Base-by-base conservation (phyloP, 2,113 vertebrate species). In the Cyanoramphus novaezelandiae region DNA sequence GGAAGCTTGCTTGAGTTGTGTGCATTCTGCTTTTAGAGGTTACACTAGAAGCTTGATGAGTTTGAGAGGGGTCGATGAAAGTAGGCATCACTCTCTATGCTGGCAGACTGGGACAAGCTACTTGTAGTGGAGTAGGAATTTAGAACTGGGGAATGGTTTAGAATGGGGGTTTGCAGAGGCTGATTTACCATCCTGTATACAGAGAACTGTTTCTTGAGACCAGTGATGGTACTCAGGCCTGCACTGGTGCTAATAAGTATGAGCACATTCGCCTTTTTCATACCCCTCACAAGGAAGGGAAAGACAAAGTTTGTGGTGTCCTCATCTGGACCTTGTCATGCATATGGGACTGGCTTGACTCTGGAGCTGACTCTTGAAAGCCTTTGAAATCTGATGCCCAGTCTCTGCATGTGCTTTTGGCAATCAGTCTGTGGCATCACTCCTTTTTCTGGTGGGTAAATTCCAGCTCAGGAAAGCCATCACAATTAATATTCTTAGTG, bases 401-500 rank as follows among this genome's bases (percentile, higher is more conserved):
- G 2, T 24, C 10, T 79, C 59, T 91, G 53, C n/a, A 2, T 62
- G 14, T 75, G 33, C 28, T 82, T 92, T 86, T 90, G 77, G 33
- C 81, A 82, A 15, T 77, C 60, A n/a, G 1, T 92, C 64, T 79
- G 72, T 88, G 69, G 62, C 80, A 90, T 86, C 29, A 3, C 9
- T 91, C 35, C 49, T 75, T 3, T 89, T 94, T 71, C 81, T 85
- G 12, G 31, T 89, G 63, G 37, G 67, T 53, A 80, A 69, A 31
- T 72, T 93, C 65, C 83, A 92, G 83, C 72, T 90, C 60, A 81
- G 74, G 46, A 72, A 87, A 74, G 60, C 76, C 67, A 77, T 89
- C 69, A 76, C 49, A 65, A 39, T 93, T 79, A 92, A 44, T 76
- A 59, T 93, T 93, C 69, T 69, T 82, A 62, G n/a, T 89, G 65